Evolutionary conservation across 2,797 vertebrate genomes (phyloP).

Genomic region (Falco concolor): DNA sequence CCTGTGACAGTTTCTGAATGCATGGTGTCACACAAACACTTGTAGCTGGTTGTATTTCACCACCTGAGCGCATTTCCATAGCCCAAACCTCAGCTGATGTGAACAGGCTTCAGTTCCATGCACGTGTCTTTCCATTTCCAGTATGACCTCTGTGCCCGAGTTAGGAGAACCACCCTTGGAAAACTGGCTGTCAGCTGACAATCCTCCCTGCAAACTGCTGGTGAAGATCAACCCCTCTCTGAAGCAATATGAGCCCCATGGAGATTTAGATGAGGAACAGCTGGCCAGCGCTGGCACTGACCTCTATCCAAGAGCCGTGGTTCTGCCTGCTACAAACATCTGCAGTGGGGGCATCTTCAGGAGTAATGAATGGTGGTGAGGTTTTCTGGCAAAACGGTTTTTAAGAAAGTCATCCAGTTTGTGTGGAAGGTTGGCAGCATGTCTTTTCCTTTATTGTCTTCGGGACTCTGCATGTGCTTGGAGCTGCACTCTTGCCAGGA

Average conservation of each 20-base stretch:
- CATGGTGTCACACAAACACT: neutral
- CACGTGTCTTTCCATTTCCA: neutral
- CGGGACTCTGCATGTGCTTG: neutral
- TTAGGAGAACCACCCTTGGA: neutral
- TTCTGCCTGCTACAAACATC: neutral
- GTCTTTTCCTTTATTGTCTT: neutral
- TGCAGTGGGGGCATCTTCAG: neutral
- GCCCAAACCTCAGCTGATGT: neutral
- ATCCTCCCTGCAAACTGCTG: neutral
- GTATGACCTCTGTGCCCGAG: neutral
- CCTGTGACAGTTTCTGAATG: neutral
- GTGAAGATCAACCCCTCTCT: neutral
- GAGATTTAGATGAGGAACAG: neutral
- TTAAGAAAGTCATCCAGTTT: neutral
- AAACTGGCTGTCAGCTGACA: neutral
- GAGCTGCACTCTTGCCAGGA: neutral
- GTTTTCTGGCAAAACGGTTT: neutral
- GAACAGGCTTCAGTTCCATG: neutral
- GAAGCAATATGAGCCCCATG: neutral
- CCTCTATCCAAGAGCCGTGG: neutral
- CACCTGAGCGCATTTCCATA: neutral
- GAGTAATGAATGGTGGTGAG: accelerated
- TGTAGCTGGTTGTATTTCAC: neutral
- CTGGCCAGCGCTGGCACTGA: accelerated
- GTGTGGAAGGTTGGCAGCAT: neutral